A percentile compares a stretch with the other conserved stretches of the same genome.
Conservation (phyloP, 2,888 invertebrate genomes). For the Synanthedon andrenaeformis region DNA sequence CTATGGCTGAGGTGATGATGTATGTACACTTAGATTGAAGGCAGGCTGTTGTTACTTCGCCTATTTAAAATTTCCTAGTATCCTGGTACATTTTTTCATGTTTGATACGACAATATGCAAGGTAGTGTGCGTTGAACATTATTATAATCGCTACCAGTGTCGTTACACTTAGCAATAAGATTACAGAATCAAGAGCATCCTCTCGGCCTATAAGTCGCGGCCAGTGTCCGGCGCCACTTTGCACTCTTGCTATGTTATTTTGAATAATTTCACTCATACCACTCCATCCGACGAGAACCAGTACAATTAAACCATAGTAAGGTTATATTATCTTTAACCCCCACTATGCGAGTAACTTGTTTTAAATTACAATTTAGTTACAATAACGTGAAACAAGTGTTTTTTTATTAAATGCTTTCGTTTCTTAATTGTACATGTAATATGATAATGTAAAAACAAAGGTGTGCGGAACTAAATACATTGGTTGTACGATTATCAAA, state of each 20-base stretch:
- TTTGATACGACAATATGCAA: neutral
- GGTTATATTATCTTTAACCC: slow-evolving; percentile 33
- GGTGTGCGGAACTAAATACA: no score
- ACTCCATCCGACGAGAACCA: slow-evolving; percentile 25
- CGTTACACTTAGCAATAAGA: neutral
- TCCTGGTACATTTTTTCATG: neutral
- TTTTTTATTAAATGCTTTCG: no score
- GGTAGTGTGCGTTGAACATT: neutral
- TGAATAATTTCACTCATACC: slow-evolving; percentile 12
- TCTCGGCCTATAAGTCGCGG: neutral
- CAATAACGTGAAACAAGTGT: slow-evolving; percentile 3
- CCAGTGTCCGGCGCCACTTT: neutral
- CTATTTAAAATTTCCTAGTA: no score
- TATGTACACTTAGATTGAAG: no score
- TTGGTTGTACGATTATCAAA: no score
- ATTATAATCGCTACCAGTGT: neutral
- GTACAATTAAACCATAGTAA: slow-evolving; percentile 35
- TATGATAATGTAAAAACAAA: no score
- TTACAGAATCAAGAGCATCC: neutral
- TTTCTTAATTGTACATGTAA: no score
- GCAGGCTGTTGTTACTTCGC: no score
- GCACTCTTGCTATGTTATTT: slow-evolving; percentile 21
- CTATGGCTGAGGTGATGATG: no score
- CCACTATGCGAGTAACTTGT: slow-evolving; percentile 30
- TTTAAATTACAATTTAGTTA: slow-evolving; percentile 53